phyloP scores from a whole-genome alignment of 2,797 vertebrate species.

The Schizopygopsis pylzovi region DNA sequence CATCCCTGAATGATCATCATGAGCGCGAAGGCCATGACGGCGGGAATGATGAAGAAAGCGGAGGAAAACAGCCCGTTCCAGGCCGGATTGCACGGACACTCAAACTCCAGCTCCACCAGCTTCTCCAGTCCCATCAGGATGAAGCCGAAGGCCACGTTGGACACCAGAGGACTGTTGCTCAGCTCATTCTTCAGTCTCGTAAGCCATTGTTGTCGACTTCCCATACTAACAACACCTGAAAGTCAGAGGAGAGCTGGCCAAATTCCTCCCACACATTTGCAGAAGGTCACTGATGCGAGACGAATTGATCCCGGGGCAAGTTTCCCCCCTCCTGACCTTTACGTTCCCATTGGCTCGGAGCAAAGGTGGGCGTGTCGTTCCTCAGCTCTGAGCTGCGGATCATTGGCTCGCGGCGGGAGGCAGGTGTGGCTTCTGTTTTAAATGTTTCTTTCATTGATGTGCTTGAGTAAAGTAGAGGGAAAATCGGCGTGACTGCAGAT shows the following conservation, averaged over 20 bases:
- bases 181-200: conserved; percentile 82
- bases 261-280: conserved; percentile 78
- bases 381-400: conserved; percentile 65
- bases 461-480: conserved; percentile 78
- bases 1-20: conserved; percentile 82
- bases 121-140: conserved; percentile 83
- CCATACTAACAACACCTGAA: conserved; percentile 77
- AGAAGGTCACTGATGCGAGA: conserved; percentile 79
- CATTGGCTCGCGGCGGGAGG: conserved; percentile 71
- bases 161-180: conserved; percentile 80
- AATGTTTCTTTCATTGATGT: conserved; percentile 71
- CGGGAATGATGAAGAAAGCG: conserved; percentile 81
- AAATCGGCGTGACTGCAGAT: conserved; percentile 54
- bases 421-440: conserved; percentile 79
- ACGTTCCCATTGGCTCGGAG: conserved; percentile 77
- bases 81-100: conserved; percentile 79
- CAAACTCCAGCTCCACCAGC: conserved; percentile 81
- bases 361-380: conserved; percentile 74
- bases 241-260: conserved; percentile 69
- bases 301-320: conserved; percentile 75
- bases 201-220: conserved; percentile 82
- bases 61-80: conserved; percentile 80
- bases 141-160: conserved; percentile 81
- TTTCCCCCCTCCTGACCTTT: conserved; percentile 75
- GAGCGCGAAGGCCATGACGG: conserved; percentile 79